Percentiles rank a stretch among this genome's conserved stretches.
These are phyloP conservation scores for Macrochelys suwanniensis DNA, from an alignment of 2,797 vertebrate genomes.

Conservation along the genomic window DNA sequence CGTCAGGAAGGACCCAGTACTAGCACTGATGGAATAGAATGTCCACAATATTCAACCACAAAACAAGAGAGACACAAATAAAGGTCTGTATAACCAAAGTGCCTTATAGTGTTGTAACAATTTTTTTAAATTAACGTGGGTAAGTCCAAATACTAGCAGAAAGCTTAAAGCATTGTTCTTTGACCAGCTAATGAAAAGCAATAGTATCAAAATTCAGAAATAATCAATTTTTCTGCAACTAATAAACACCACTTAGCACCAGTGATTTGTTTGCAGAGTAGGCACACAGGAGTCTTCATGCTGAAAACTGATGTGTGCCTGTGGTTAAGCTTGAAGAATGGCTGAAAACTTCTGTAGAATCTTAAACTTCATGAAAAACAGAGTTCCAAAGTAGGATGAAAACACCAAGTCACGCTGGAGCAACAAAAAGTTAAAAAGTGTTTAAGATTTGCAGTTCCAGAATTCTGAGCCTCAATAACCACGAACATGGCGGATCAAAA, in stretches of 20 bases:
- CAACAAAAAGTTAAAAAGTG: neutral
- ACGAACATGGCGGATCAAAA: neutral
- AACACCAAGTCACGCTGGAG: neutral
- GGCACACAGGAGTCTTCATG: neutral
- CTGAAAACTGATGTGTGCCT: neutral
- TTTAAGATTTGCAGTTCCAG: neutral
- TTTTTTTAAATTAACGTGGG: neutral
- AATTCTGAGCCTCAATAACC: neutral
- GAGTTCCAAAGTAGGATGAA: neutral
- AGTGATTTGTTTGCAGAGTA: neutral
- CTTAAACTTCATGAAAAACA: neutral
- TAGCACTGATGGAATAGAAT: neutral
- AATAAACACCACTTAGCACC: neutral
- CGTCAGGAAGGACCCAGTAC: neutral
- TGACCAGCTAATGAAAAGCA: neutral
- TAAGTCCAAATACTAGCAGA: neutral
- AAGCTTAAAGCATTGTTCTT: neutral
- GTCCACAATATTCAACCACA: neutral
- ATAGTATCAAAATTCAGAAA: neutral
- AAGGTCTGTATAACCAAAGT: neutral
- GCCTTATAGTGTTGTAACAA: neutral
- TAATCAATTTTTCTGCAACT: neutral
- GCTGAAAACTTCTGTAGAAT: neutral
- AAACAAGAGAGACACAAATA: neutral
- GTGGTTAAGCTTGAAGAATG: neutral